These are phyloP conservation scores for Eira barbara DNA, from an alignment of 2,113 vertebrate genomes.

Conservation along the genomic window DNA sequence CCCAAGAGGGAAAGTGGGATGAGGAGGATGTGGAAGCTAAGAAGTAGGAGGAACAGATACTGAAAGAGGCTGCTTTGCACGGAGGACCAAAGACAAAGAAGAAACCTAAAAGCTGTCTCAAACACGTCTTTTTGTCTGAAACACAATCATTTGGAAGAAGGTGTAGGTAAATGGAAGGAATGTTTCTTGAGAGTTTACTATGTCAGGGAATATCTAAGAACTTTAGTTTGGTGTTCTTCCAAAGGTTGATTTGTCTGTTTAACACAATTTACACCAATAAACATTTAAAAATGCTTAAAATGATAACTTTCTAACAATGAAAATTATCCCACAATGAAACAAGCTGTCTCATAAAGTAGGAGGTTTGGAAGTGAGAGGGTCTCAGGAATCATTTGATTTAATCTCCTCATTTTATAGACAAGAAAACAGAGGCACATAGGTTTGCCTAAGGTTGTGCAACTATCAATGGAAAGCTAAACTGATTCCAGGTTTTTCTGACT, in stretches of 20 bases:
- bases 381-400: slow-evolving; percentile 22
- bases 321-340: slow-evolving; percentile 27
- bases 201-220: background rate
- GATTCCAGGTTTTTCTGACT: background rate
- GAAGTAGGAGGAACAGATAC: background rate
- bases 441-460: background rate
- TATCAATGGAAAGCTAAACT: background rate
- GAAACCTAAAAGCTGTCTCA: background rate
- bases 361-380: background rate
- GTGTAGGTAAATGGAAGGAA: background rate
- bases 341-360: background rate
- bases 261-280: slow-evolving; percentile 3
- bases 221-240: background rate
- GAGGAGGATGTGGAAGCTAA: background rate
- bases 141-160: background rate
- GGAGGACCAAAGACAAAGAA: slow-evolving; percentile 4
- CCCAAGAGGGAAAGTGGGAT: background rate
- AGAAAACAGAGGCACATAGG: background rate
- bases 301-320: slow-evolving; percentile 23
- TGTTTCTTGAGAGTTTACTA: background rate
- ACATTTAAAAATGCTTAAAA: slow-evolving; percentile 26
- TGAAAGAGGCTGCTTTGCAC: background rate
- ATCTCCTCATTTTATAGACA: background rate
- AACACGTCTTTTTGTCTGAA: background rate
- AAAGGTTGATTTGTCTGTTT: background rate